Evolutionary conservation across 2,113 vertebrate species (phyloP), one percentile per base, ranked within the genome.

Genomic region (Elaphurus davidianus): DNA sequence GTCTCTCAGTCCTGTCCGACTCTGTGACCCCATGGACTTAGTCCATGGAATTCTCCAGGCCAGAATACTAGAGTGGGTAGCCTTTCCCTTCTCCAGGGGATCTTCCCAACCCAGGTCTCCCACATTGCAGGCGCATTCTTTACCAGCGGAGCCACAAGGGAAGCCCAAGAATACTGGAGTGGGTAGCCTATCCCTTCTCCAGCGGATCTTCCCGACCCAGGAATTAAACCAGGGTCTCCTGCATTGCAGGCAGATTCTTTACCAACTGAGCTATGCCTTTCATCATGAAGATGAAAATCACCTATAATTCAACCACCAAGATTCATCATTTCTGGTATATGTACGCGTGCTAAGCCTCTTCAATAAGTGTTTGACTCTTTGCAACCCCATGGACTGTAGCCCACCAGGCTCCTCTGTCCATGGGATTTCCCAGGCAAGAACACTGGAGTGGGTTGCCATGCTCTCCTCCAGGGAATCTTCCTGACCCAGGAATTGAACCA

Each of bases 171-270:
- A 74, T 74, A 23, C 5, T 74, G 36, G n/a, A 40, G 36, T 23
- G 67, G 67, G 21, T 74, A 40, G 67, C 36, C 36, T 36, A 36
- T 36, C 67, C 67, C 67, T 40, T 40, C 21, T 40, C 67, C 67
- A 74, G 36, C 1, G 5, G 36, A 40, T 40, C 67, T 74, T 74
- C 67, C 21, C 1, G 21, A 74, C 67, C 10, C 36, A 40, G 71
- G 21, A 16, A 43, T 43, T 0, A 3, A 74, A 74, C 21, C 0
- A 0, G 36, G n/a, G 21, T 74, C 36, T 74, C 36, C 71, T 74
- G 21, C 36, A 14, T 25, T 12, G 0, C 11, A 74, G 71, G 36
- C 21, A 25, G 67, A 36, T 25, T 74, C 67, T 74, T 74, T 74
- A 43, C 71, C 36, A 74, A 40, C 36, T 40, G 36, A 40, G 21